Percentiles rank a stretch among this genome's conserved stretches.
Evolutionary conservation across 2,113 vertebrate species (phyloP).

Genomic region (Pangasianodon hypophthalmus): DNA sequence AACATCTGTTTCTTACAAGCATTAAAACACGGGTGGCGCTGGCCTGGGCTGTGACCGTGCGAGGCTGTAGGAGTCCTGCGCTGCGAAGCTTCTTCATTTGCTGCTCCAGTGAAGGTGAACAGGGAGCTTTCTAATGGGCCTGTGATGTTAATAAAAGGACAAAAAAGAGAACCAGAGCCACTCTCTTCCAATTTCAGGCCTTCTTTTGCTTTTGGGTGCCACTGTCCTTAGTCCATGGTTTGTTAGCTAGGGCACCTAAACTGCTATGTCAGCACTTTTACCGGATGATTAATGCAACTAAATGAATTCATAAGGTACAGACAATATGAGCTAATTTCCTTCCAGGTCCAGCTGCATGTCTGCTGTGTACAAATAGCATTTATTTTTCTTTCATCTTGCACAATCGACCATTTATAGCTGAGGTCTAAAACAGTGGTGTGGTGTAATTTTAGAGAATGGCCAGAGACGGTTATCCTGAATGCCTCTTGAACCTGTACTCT

Average conservation of each 20-base stretch:
- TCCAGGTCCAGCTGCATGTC: conserved; percentile 69
- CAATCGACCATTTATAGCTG: not conserved
- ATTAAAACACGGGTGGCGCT: conserved; percentile 86
- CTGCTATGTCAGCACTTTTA: conserved; percentile 98
- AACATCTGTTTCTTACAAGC: conserved; percentile 98
- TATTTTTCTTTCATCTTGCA: not conserved
- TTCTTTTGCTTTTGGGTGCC: conserved; percentile 87
- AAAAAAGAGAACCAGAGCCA: conserved; percentile 68
- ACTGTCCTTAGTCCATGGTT: conserved; percentile 99
- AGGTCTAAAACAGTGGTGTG: conserved; percentile 3
- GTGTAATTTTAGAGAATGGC: conserved; percentile 25
- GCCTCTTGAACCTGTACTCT: conserved; percentile 45
- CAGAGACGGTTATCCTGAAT: conserved; percentile 50
- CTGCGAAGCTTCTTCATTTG: conserved; percentile 96
- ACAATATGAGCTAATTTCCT: conserved; percentile 88
- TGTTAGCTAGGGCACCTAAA: conserved; percentile 96
- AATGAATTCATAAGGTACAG: conserved; percentile 95
- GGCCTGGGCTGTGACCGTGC: conserved; percentile 82
- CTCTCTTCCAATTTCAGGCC: conserved; percentile 79
- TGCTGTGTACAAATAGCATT: conserved; percentile 55
- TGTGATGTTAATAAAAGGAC: conserved; percentile 95
- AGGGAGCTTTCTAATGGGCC: conserved; percentile 96
- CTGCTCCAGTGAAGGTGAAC: conserved; percentile 99
- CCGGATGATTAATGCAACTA: conserved; percentile 99
- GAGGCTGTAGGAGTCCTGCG: conserved; percentile 89